These are phyloP conservation scores for Eptesicus fuscus DNA, from an alignment of 2,113 vertebrate species.

Conservation along the genomic window DNA sequence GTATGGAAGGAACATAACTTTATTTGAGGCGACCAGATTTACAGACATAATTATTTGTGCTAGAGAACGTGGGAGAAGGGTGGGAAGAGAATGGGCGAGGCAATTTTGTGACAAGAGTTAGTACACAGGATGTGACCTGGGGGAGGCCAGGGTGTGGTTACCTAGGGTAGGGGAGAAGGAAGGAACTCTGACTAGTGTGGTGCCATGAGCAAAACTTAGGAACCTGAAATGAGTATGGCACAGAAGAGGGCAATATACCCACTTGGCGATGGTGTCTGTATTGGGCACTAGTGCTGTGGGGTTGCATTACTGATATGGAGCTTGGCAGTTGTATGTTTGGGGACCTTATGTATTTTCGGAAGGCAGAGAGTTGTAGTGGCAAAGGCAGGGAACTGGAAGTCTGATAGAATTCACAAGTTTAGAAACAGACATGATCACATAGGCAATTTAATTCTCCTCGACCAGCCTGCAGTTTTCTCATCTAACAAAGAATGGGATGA, in stretches of 20 bases:
- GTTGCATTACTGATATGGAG: background rate
- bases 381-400: background rate
- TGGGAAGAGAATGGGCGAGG: background rate
- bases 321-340: background rate
- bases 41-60: background rate
- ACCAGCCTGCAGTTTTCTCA: background rate
- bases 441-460: background rate
- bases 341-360: background rate
- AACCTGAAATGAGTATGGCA: background rate
- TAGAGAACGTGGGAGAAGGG: background rate
- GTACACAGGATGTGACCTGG: background rate
- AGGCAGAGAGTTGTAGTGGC: background rate
- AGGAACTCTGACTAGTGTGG: background rate
- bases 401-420: background rate
- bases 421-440: background rate
- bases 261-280: background rate
- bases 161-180: background rate
- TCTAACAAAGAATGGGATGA: background rate
- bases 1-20: background rate
- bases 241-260: background rate
- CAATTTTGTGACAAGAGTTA: background rate
- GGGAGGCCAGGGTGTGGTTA: background rate
- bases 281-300: background rate
- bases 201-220: background rate
- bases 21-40: background rate